Conservation (phyloP, 2,888 invertebrate species). For the Lithophane leautieri region DNA sequence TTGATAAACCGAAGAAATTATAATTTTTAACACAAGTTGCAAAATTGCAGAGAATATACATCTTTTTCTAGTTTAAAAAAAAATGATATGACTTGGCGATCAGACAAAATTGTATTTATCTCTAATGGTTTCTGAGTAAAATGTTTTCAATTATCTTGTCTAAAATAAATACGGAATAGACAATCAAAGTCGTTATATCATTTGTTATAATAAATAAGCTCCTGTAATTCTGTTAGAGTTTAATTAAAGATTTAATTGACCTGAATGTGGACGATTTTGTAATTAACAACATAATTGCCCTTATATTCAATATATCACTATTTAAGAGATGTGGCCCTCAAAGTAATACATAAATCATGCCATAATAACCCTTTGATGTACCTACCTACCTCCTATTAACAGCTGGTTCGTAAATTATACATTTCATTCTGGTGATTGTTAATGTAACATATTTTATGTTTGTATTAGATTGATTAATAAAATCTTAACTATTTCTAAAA, state of each 20-base stretch:
- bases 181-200: not conserved
- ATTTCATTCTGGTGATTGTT: not conserved
- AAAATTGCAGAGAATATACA: not conserved
- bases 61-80: too few species aligned
- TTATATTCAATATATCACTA: conserved; percentile 53
- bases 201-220: not conserved
- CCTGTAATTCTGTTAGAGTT: not conserved
- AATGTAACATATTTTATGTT: not conserved
- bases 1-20: too few species aligned
- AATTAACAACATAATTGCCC: conserved; percentile 46
- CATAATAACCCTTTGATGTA: conserved; percentile 28
- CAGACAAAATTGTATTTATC: not conserved
- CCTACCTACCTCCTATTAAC: conserved; percentile 2
- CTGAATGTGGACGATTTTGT: conserved; percentile 36
- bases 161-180: not conserved
- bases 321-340: conserved; percentile 40
- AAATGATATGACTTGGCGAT: not conserved
- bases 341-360: conserved; percentile 40
- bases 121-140: too few species aligned
- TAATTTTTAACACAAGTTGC: not conserved
- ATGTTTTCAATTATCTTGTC: not conserved
- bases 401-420: not conserved
- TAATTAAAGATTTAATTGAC: conserved; percentile 10
- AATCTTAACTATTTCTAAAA: not conserved
- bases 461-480: not conserved